phyloP scores from a whole-genome alignment of 2,888 invertebrate species.

The Calliphora vomitoria region DNA sequence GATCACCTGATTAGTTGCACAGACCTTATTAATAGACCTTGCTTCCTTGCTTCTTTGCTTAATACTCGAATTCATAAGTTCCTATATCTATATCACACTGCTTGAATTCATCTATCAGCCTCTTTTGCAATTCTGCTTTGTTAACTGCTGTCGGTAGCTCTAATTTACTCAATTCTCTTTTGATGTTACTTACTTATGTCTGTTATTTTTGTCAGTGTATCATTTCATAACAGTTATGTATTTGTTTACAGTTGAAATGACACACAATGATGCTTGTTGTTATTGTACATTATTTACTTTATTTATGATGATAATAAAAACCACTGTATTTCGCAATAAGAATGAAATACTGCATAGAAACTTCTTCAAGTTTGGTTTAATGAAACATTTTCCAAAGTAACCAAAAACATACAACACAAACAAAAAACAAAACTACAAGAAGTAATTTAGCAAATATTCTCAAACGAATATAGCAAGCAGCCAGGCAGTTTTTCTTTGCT shows the following conservation, averaged over 20 bases:
- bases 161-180: too few species aligned
- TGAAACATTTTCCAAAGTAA: constrained; percentile 38
- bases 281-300: constrained; percentile 42
- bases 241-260: constrained; percentile 62
- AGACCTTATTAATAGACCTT: too few species aligned
- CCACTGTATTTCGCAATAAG: constrained; percentile 41
- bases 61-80: too few species aligned
- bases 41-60: too few species aligned
- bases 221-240: constrained; percentile 47
- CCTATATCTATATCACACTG: too few species aligned
- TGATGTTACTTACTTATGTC: too few species aligned
- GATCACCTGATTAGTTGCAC: too few species aligned
- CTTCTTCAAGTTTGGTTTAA: constrained; percentile 35
- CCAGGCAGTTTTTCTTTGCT: background rate
- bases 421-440: background rate
- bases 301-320: constrained; percentile 59
- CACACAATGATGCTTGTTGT: constrained; percentile 59
- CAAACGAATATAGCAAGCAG: background rate
- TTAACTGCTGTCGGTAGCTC: too few species aligned
- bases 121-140: too few species aligned
- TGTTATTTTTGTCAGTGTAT: constrained; percentile 21
- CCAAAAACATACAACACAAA: background rate
- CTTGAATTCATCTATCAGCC: too few species aligned
- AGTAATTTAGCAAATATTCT: constrained; percentile 46
- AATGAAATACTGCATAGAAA: constrained; percentile 17